Percentiles rank a stretch among this genome's conserved stretches.
Evolutionary conservation across 92 coral and sea anemone genomes (phyloP).

Genomic region (Anthopleura xanthogrammica): DNA sequence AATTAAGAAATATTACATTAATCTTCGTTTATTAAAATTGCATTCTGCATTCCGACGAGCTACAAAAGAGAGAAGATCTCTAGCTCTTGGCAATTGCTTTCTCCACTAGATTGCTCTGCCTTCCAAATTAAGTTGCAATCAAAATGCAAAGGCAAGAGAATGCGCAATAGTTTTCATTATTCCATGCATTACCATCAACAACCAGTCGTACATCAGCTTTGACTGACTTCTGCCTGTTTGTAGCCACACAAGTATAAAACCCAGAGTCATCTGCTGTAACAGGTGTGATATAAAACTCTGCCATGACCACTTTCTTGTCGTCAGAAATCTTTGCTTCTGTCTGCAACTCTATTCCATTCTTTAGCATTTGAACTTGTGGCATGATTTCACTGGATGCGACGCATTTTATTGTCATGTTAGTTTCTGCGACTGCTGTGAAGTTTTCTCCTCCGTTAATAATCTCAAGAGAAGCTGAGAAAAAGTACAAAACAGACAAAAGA

Average conservation of each 20-base stretch:
- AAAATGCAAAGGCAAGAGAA: not conserved
- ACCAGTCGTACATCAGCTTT: not conserved
- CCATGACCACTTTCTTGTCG: slow-evolving; percentile 7
- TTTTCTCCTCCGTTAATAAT: slow-evolving; percentile 13
- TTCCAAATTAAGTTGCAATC: too few species aligned
- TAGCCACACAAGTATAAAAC: slow-evolving; percentile 2
- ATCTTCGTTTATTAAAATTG: too few species aligned
- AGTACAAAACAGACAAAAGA: too few species aligned
- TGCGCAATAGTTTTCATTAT: not conserved
- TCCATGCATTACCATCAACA: slow-evolving; percentile 4
- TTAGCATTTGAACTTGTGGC: not conserved
- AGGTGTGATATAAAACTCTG: not conserved
- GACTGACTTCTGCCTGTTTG: slow-evolving; percentile 12
- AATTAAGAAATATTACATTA: not conserved
- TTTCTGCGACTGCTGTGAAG: slow-evolving; percentile 3
- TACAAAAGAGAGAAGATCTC: too few species aligned
- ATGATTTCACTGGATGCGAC: slow-evolving; percentile 19
- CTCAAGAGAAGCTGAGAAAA: slow-evolving; percentile 9
- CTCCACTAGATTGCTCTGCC: too few species aligned
- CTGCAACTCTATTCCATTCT: not conserved
- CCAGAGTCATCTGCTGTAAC: slow-evolving; percentile 15
- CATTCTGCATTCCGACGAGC: too few species aligned
- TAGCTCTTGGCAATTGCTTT: too few species aligned
- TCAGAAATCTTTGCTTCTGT: not conserved
- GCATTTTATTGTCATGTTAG: not conserved